Conservation (phyloP, 2,113 vertebrate genomes). For the Trinectes maculatus region DNA sequence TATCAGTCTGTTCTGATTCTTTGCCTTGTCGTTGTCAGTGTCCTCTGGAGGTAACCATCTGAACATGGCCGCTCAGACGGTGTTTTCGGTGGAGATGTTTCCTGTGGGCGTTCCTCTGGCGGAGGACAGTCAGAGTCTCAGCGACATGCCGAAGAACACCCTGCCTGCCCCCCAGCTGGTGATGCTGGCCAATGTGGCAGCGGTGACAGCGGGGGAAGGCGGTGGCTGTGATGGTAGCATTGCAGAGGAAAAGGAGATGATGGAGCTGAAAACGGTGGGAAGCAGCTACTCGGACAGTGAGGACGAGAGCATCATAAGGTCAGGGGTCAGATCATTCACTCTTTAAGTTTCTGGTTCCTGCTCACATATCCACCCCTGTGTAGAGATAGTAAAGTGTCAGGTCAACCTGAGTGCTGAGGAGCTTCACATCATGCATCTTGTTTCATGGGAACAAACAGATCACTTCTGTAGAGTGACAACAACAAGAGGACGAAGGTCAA, state of each 20-base stretch:
- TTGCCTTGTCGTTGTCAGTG: no score
- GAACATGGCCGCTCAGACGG: constrained; percentile 90
- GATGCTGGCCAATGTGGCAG: constrained; percentile 95
- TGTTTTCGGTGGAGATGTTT: constrained; percentile 87
- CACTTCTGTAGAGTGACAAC: no score
- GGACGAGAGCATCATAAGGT: constrained; percentile 84
- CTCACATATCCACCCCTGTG: no score
- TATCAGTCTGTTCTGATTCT: no score
- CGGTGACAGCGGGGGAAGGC: constrained; percentile 84
- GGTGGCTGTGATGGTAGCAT: constrained; percentile 82
- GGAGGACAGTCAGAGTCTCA: constrained; percentile 84
- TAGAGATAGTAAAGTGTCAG: no score
- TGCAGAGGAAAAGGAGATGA: constrained; percentile 93
- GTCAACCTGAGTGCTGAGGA: no score
- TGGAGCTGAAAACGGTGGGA: constrained; percentile 92
- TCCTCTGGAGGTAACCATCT: neutral
- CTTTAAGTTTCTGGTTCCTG: no score
- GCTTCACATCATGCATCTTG: no score
- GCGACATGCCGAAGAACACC: constrained; percentile 86
- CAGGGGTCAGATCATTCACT: neutral
- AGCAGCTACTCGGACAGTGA: constrained; percentile 92
- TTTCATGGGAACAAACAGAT: no score
- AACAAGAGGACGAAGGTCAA: no score
- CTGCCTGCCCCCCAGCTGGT: constrained; percentile 93
- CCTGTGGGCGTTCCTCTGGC: constrained; percentile 81